phyloP scores from a whole-genome alignment of 2,797 vertebrate genomes.

The Hydrocynus forskahlii region DNA sequence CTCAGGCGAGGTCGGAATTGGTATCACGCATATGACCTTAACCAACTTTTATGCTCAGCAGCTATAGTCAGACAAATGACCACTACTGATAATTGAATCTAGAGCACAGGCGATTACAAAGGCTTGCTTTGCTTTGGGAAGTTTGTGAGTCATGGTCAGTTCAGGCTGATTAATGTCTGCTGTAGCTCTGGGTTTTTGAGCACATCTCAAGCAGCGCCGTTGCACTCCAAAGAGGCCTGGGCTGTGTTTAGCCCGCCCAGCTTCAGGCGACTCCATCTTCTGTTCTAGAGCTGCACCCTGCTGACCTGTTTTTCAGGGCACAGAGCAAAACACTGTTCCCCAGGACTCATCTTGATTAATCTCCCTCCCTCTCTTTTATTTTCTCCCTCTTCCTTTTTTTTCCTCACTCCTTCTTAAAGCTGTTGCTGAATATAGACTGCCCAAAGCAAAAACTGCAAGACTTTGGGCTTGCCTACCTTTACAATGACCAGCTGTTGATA shows the following conservation, averaged over 20 bases:
- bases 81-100: constrained; percentile 48
- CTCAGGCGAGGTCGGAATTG: not conserved
- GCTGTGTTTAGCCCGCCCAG: constrained; percentile 12
- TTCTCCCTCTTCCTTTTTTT: constrained; percentile 14
- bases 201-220: constrained; percentile 38
- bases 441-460: not conserved
- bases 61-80: constrained; percentile 45
- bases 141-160: constrained; percentile 47
- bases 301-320: constrained; percentile 56
- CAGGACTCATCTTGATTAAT: constrained; percentile 44
- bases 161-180: constrained; percentile 57
- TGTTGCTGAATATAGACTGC: constrained; percentile 17
- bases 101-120: constrained; percentile 40
- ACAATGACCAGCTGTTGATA: constrained; percentile 63
- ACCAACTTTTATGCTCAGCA: constrained; percentile 30
- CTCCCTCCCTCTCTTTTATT: constrained; percentile 22
- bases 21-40: not conserved
- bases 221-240: constrained; percentile 21
- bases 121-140: constrained; percentile 43
- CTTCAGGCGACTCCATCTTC: constrained; percentile 43
- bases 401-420: constrained; percentile 7
- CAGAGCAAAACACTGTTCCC: constrained; percentile 47
- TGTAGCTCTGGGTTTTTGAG: constrained; percentile 52
- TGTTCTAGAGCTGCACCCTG: constrained; percentile 42
- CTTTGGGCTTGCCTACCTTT: constrained; percentile 60